Percentiles rank a stretch among this genome's conserved stretches.
Conservation (phyloP, 2,888 invertebrate species). For the Opisthograptis luteolata region DNA sequence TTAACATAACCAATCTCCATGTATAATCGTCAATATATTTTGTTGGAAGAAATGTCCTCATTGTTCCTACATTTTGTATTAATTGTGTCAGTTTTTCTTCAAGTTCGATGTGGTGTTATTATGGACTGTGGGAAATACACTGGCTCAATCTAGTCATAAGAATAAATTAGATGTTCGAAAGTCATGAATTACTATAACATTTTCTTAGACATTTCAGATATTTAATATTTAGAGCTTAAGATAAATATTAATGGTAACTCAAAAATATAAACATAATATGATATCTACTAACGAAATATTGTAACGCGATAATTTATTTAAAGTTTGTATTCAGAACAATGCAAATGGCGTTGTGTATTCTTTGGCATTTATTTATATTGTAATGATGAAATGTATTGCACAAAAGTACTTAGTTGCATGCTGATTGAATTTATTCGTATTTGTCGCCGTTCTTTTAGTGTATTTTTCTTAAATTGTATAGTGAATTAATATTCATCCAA, state of each 20-base stretch:
- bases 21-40: slow-evolving; percentile 44
- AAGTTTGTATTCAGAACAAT: slow-evolving; percentile 57
- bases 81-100: slow-evolving; percentile 76
- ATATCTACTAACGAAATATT: slow-evolving; percentile 57
- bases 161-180: slow-evolving; percentile 77
- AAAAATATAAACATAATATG: slow-evolving; percentile 47
- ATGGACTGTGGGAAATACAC: slow-evolving; percentile 69
- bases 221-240: slow-evolving; percentile 62
- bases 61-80: slow-evolving; percentile 80
- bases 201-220: slow-evolving; percentile 71
- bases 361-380: slow-evolving; percentile 71
- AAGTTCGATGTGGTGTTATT: slow-evolving; percentile 57
- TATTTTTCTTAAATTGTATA: slow-evolving; percentile 60
- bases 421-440: slow-evolving; percentile 53
- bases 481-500: slow-evolving; percentile 63
- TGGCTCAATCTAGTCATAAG: slow-evolving; percentile 85
- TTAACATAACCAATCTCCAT: slow-evolving; percentile 20
- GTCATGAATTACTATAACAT: slow-evolving; percentile 63
- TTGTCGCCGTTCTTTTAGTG: slow-evolving; percentile 52
- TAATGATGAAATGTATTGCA: slow-evolving; percentile 66
- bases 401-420: slow-evolving; percentile 80
- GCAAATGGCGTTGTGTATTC: slow-evolving; percentile 62
- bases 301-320: slow-evolving; percentile 62
- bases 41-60: slow-evolving; percentile 62
- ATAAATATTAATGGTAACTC: slow-evolving; percentile 50